Conservation (phyloP, 2,888 invertebrate species). For the Agonopterix subpropinquella region DNA sequence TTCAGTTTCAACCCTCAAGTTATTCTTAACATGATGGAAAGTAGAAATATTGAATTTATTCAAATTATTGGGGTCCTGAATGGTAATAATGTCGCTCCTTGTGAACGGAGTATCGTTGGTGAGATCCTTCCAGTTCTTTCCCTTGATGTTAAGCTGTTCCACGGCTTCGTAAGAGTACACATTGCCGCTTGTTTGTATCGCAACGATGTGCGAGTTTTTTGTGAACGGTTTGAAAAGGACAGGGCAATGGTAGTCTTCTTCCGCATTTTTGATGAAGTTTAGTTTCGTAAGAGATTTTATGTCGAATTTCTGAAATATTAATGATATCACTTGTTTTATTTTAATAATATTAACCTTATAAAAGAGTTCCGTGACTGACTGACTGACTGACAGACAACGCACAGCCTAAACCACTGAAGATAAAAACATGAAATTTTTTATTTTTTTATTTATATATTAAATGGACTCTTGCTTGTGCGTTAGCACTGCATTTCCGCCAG, state of each 20-base stretch:
- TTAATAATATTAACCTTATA: too few relatives aligned
- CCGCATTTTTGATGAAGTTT: constrained; percentile 90
- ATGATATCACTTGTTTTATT: neutral
- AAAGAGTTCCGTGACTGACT: too few relatives aligned
- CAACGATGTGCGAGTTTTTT: constrained; percentile 95
- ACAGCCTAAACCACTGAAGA: too few relatives aligned
- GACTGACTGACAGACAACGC: too few relatives aligned
- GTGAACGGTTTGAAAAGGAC: constrained; percentile 95
- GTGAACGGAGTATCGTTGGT: constrained; percentile 92
- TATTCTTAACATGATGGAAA: constrained; percentile 96
- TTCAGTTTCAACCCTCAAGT: constrained; percentile 90
- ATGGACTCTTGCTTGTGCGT: too few relatives aligned
- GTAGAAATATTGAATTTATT: constrained; percentile 95
- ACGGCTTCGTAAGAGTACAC: constrained; percentile 97
- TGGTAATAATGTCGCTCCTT: constrained; percentile 91
- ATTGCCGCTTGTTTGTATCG: constrained; percentile 93
- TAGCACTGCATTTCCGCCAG: too few relatives aligned
- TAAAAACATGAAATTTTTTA: too few relatives aligned
- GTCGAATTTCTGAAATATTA: constrained; percentile 80
- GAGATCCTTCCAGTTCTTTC: constrained; percentile 95
- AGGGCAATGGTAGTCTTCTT: constrained; percentile 93
- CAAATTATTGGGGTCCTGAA: constrained; percentile 93
- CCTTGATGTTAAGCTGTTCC: constrained; percentile 96
- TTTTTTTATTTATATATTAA: too few relatives aligned
- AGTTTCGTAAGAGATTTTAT: constrained; percentile 88